Conservation (phyloP, 1,140 invertebrate species). For the Proales similis region DNA sequence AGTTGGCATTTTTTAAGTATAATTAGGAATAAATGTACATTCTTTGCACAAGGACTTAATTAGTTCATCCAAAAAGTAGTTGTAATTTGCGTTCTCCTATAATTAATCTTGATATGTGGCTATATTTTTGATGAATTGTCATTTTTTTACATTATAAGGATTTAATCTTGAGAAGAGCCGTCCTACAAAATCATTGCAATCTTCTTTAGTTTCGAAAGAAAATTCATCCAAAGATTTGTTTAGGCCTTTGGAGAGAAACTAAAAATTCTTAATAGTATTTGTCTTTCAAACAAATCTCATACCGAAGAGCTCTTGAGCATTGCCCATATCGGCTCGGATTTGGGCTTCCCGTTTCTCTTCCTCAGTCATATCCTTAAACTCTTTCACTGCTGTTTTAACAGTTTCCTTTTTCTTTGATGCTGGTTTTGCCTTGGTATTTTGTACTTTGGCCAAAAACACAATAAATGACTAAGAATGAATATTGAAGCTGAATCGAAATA, state of each 20-base stretch:
- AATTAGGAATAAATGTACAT: conserved; percentile 7
- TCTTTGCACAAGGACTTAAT: conserved; percentile 22
- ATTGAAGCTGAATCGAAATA: neutral
- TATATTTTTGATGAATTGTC: neutral
- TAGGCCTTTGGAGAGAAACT: too few species aligned
- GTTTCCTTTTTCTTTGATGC: neutral
- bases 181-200: conserved; percentile 29
- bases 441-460: neutral
- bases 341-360: conserved; percentile 37
- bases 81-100: conserved; percentile 1
- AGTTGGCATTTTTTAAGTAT: neutral
- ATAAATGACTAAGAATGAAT: neutral
- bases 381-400: neutral
- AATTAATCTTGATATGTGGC: neutral
- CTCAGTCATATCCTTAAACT: conserved; percentile 27
- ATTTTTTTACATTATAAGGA: conserved; percentile 24
- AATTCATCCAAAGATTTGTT: conserved; percentile 37
- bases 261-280: too few species aligned
- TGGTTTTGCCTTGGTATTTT: neutral
- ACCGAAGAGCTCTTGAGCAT: conserved; percentile 30
- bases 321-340: conserved; percentile 1
- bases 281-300: too few species aligned
- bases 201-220: conserved; percentile 30
- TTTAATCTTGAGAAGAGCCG: conserved; percentile 20
- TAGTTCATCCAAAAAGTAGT: conserved; percentile 26